These are phyloP conservation scores for Otolemur crassicaudatus DNA, from an alignment of 2,797 vertebrate species.

Conservation along the genomic window DNA sequence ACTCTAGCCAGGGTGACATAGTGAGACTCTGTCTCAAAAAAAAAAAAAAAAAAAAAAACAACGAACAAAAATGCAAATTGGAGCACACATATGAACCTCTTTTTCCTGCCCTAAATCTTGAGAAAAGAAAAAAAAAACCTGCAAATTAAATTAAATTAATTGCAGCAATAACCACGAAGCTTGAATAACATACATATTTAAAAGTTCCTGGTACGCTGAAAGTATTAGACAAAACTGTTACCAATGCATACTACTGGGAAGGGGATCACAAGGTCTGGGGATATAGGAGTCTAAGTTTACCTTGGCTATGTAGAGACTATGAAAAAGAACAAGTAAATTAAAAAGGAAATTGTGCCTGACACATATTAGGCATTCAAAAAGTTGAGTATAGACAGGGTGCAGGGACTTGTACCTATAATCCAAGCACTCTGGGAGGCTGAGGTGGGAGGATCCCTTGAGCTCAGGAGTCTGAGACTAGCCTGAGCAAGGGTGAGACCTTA, in stretches of 20 bases:
- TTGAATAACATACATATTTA: not conserved
- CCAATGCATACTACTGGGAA: not conserved
- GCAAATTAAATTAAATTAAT: not conserved
- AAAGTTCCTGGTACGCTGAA: not conserved
- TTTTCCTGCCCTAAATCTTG: not conserved
- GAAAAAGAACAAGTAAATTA: not conserved
- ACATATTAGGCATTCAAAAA: not conserved
- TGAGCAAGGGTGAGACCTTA: too few relatives aligned
- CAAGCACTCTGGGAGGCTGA: too few relatives aligned
- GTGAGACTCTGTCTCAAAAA: too few relatives aligned
- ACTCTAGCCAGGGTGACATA: too few relatives aligned
- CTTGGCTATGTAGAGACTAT: not conserved
- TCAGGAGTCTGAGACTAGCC: too few relatives aligned
- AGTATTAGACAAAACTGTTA: not conserved
- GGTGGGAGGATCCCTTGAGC: too few relatives aligned
- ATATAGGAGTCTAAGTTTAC: not conserved
- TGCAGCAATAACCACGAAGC: not conserved
- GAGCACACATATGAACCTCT: not conserved
- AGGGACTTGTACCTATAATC: too few relatives aligned
- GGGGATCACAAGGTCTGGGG: not conserved
- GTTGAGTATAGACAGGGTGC: not conserved
- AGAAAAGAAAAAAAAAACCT: not conserved
- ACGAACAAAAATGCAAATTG: too few relatives aligned
- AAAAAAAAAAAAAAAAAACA: too few relatives aligned
- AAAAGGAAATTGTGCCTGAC: not conserved